Conservation (phyloP, 1,140 invertebrate genomes). For the Drosophila willistoni region DNA sequence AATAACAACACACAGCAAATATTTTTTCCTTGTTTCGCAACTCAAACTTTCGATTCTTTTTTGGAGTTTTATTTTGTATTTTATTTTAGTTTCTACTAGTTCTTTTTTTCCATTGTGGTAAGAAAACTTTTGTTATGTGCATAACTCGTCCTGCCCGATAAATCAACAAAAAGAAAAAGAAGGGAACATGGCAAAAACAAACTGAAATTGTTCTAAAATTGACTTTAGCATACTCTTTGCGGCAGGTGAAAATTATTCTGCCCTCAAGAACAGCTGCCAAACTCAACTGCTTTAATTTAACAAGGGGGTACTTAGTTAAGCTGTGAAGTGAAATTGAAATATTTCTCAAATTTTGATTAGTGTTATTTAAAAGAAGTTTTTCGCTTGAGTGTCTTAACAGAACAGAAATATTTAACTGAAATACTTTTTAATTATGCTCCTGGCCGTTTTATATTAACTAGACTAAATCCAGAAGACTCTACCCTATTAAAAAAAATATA, state of each 20-base stretch:
- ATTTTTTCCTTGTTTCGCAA: slow-evolving; percentile 71
- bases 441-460: no score
- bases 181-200: neutral
- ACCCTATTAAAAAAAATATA: no score
- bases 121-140: slow-evolving; percentile 62
- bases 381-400: no score
- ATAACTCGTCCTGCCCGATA: slow-evolving; percentile 49
- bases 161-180: slow-evolving; percentile 55
- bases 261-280: neutral
- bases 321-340: no score
- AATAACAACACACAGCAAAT: slow-evolving; percentile 55
- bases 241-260: slow-evolving; percentile 3
- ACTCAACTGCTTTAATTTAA: neutral
- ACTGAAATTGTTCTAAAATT: neutral
- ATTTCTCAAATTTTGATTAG: no score
- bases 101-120: slow-evolving; percentile 36
- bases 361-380: no score
- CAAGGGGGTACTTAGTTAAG: no score
- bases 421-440: no score
- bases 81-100: slow-evolving; percentile 20
- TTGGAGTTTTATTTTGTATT: slow-evolving; percentile 33
- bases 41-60: slow-evolving; percentile 62
- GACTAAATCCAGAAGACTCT: no score
- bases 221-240: slow-evolving; percentile 4
- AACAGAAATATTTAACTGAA: no score